A percentile compares a stretch with the other conserved stretches of the same genome.
Conservation (phyloP, 2,888 invertebrate genomes). For the Thysanoteuthis rhombus region DNA sequence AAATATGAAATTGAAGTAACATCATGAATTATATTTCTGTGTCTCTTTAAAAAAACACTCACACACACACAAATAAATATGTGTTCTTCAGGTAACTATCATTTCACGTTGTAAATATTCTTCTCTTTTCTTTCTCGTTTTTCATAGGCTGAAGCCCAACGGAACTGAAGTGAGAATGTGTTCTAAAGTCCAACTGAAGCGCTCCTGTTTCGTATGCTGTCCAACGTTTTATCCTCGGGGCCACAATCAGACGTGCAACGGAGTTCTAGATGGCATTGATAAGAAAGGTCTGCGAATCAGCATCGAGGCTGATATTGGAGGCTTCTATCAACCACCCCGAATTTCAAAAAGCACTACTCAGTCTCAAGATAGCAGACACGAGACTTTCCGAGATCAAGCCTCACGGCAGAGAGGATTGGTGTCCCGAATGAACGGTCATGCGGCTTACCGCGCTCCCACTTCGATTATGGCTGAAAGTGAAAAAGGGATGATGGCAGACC, state of each 20-base stretch:
- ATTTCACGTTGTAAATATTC: background rate
- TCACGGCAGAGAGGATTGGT: background rate
- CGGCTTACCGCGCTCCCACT: background rate
- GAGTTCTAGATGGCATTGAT: slow-evolving; percentile 15
- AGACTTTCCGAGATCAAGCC: background rate
- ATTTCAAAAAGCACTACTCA: background rate
- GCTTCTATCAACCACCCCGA: background rate
- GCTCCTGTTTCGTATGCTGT: background rate
- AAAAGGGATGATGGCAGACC: background rate
- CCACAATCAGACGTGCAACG: background rate
- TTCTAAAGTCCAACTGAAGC: background rate
- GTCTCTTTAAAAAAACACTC: no score
- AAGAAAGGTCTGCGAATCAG: slow-evolving; percentile 20
- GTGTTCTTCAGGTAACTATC: no score
- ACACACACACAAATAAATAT: no score
- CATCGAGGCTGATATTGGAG: background rate
- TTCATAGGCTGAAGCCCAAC: background rate
- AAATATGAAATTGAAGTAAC: no score
- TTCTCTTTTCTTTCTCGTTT: background rate
- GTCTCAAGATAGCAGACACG: background rate
- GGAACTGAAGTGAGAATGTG: slow-evolving; percentile 19
- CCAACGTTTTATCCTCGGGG: background rate
- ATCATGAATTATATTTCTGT: no score
- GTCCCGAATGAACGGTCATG: background rate
- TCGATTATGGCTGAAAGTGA: background rate